Base-by-base conservation (phyloP, 1,140 invertebrate species). In the Patella vulgata region DNA sequence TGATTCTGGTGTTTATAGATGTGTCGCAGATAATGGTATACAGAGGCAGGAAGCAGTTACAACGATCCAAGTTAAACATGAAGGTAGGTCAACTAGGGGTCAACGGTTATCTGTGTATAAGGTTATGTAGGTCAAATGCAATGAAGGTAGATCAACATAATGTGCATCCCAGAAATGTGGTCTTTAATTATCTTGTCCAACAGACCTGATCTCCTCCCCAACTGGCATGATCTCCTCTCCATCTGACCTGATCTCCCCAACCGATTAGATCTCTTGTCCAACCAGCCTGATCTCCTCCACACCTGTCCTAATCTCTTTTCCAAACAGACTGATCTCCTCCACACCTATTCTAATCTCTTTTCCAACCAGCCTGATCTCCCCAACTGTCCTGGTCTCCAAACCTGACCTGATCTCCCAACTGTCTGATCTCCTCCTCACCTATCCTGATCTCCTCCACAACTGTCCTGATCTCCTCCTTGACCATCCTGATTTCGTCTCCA, bases 1-100 rank as follows among this genome's bases (percentile, higher is more conserved):
- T 42, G 70, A 77, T 48, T 61, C 70, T 27, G 75, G 75, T 3
- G 28, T 66, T 23, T 77, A 77, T 50, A 70, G 61, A 23, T 77
- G 75, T 62, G 55, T 74, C 17, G 72, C 50, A 11, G 63, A 14
- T 50, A 72, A 71, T 61, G 54, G 30, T 14, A 46, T 51, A 27
- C 42, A 63, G 33, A 56, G 62, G 27, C 60, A 62, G 31, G 52
- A 52, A 11, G 68, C 67, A 31, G 39, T 70, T 14, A 70, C 74
- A 23, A 69, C 52, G n/a, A 39, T 77, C 21, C 70, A 74, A 46
- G 68, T 76, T 1, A 63, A 63, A 57, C 59, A 64, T 17, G 58
- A 59, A 42, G 56, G 73, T 75, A 60, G 66, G 59, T 59, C 19
- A 3, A 36, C 5, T 21, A 36, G n/a, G n/a, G n/a, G n/a, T n/a